Evolutionary conservation across 1,140 invertebrate genomes (phyloP), one percentile per base, ranked within the genome.

Genomic region (Cataglyphis hispanica): DNA sequence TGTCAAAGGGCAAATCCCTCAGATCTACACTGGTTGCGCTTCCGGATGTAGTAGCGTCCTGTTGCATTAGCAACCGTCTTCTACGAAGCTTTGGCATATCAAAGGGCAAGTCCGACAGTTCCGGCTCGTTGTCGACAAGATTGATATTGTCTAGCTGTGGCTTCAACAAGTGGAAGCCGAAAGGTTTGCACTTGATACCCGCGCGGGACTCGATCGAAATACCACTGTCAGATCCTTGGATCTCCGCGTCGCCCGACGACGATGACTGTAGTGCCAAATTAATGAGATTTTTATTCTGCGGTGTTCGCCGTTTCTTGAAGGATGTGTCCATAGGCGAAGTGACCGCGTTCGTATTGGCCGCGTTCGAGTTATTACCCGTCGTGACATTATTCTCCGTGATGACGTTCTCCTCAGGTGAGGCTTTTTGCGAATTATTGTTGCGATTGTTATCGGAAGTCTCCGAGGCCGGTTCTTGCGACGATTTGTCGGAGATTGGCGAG

Each of bases 401-500:
- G 25, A 89, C 92, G 63, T 95, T 95, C 85, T 97, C 96, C 87
- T 96, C 96, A 0, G 97, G 97, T 2, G 97, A 97, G 58, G 96
- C 96, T 91, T 97, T 97, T 90, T 97, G 97, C 0, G 97, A 97
- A 90, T 97, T 97, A 89, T 97, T 97, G 92, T 97, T 97, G 84
- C 96, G 97, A 89, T 97, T 97, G 92, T 97, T 97, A 86, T 97
- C 97, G 13, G 97, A 97, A 1, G 97, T 97, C 90, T 98, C 97
- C 1, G 97, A 97, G 19, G 96, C 97, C 16, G 97, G 97, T 91
- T 98, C 98, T 92, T 98, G 97, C 2, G 97, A 98, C n/a, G 98
- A 98, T 92, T 98, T 98, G 93, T 98, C 98, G 37, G 98, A 98
- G 90, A 98, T 98, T 7, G 98, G 98, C 77, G 98, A 98, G 19